phyloP scores from a whole-genome alignment of 2,113 vertebrate genomes.

The Mola mola region DNA sequence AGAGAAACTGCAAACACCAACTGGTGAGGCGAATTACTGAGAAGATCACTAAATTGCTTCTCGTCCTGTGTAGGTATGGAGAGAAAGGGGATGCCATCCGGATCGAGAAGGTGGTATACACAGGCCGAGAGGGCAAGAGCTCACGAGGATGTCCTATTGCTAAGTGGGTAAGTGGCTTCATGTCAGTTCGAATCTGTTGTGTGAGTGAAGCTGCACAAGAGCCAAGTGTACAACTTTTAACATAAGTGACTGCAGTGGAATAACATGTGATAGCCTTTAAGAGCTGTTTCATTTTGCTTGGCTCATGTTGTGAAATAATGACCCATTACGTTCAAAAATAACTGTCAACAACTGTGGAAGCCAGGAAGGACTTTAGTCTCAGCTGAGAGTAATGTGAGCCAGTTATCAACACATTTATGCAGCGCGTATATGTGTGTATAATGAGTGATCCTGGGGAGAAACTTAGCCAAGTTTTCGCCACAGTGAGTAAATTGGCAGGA shows the following conservation, averaged over 20 bases:
- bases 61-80: slow-evolving; percentile 84
- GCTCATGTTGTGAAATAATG: neutral
- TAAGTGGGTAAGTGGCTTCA: slow-evolving; percentile 92
- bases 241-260: neutral
- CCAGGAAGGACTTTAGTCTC: slow-evolving; percentile 2
- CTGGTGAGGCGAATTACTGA: no score
- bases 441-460: slow-evolving; percentile 35
- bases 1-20: neutral
- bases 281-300: neutral
- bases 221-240: neutral
- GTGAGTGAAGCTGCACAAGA: no score
- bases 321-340: neutral
- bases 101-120: slow-evolving; percentile 96
- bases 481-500: slow-evolving; percentile 51
- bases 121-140: slow-evolving; percentile 96
- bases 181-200: neutral
- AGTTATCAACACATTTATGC: slow-evolving; percentile 35
- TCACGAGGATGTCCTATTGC: slow-evolving; percentile 97
- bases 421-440: slow-evolving; percentile 34
- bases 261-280: neutral
- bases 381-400: slow-evolving; percentile 25
- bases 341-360: slow-evolving; percentile 1
- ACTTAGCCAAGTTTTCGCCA: slow-evolving; percentile 41
- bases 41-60: neutral
- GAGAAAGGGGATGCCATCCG: slow-evolving; percentile 95